Evolutionary conservation across 2,113 vertebrate species (phyloP).

Genomic region (Thamnophis sirtalis): DNA sequence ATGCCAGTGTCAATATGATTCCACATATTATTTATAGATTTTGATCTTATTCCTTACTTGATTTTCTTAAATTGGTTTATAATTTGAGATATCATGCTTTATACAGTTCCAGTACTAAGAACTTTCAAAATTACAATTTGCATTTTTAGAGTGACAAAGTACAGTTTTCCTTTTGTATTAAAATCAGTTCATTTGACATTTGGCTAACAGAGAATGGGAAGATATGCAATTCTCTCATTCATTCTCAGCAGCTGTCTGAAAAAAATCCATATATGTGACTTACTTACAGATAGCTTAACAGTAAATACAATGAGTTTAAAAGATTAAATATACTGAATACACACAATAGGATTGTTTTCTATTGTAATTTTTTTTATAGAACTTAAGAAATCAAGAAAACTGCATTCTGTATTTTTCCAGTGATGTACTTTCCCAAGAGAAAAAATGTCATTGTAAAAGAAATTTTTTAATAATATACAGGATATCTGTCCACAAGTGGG

Average conservation of each 20-base stretch:
- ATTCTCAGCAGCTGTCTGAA: neutral
- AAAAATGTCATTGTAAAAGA: neutral
- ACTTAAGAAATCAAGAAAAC: neutral
- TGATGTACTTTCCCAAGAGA: neutral
- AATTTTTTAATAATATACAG: neutral
- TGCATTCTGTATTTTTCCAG: neutral
- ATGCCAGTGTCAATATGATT: neutral
- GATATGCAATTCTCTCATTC: neutral
- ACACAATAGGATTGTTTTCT: conserved; percentile 1
- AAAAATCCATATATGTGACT: neutral
- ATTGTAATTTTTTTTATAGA: neutral
- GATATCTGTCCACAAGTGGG: neutral
- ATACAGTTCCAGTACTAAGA: neutral
- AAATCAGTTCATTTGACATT: neutral
- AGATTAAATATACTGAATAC: neutral
- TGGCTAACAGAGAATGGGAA: neutral
- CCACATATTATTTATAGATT: neutral
- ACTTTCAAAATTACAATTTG: neutral
- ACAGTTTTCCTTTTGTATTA: neutral
- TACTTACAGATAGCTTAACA: neutral
- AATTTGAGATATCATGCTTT: neutral
- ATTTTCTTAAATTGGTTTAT: neutral
- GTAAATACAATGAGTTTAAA: neutral
- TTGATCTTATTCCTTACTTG: neutral
- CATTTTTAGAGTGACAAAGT: neutral